Evolutionary conservation across 2,888 invertebrate genomes (phyloP).

Genomic region (Drosophila aldrichi): DNA sequence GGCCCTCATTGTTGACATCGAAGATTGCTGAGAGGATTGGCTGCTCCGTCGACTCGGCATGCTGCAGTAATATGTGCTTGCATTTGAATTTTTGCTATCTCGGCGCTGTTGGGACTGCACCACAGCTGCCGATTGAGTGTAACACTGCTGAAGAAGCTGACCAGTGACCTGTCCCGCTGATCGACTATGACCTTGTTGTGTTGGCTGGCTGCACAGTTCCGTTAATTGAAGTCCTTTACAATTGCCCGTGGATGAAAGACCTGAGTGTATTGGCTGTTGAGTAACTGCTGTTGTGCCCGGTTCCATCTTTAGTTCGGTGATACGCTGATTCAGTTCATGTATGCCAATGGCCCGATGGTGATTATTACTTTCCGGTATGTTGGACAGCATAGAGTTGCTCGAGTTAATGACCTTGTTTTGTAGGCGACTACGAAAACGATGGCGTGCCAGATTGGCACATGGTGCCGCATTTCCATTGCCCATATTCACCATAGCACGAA

Average conservation of each 20-base stretch:
- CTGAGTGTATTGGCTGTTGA: constrained; percentile 4
- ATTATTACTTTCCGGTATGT: constrained; percentile 81
- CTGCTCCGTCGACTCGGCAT: constrained; percentile 91
- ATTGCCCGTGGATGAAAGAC: not conserved
- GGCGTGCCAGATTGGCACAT: constrained; percentile 74
- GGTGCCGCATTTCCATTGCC: constrained; percentile 66
- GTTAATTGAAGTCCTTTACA: constrained; percentile 69
- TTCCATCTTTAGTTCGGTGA: constrained; percentile 91
- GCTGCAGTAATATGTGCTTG: constrained; percentile 96
- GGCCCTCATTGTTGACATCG: constrained; percentile 84
- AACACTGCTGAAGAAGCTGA: not conserved
- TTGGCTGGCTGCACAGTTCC: constrained; percentile 82
- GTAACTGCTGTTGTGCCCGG: constrained; percentile 78
- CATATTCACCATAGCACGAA: constrained; percentile 93
- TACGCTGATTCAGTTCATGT: constrained; percentile 89
- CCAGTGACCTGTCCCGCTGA: too few relatives aligned
- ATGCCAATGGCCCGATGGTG: constrained; percentile 85
- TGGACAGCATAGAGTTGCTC: constrained; percentile 82
- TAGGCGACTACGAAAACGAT: constrained; percentile 88
- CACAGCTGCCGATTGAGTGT: constrained; percentile 44
- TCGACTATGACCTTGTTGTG: not conserved
- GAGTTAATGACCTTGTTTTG: constrained; percentile 87
- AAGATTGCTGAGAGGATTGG: constrained; percentile 88
- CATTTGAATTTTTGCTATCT: constrained; percentile 95
- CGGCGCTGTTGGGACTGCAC: constrained; percentile 86